Base-by-base conservation (phyloP, 2,888 invertebrate species). In the Cephonodes hylas region DNA sequence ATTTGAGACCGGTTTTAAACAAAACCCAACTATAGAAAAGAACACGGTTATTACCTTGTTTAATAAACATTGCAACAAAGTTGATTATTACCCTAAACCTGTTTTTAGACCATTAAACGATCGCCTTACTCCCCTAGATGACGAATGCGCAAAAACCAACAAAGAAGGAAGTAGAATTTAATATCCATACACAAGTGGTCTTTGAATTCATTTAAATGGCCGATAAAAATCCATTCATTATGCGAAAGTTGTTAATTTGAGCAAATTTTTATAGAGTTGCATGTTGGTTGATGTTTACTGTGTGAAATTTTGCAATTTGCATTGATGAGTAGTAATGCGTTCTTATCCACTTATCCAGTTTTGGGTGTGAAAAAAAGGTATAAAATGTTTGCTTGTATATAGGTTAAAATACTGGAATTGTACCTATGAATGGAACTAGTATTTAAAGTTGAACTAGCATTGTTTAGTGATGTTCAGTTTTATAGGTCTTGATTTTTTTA, bases 21-120 rank as follows among this genome's bases (percentile, higher is more conserved):
- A 74, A 76, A 73, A 70, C 72, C 75, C 69, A 66, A 74, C 75
- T 63, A 74, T 73, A 77, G 72, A 79, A 74, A 76, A 77, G 79
- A 83, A 76, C 79, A 78, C 73, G 81, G 84, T 87, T 88, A 89
- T 87, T 89, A 86, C 83, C 86, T 83, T 89, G 91, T 90, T 90
- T 90, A 89, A 90, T 91, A 91, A 91, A 92, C 89, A 91, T 88
- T 83, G 89, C 87, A 89, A 91, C 89, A 87, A 76, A 89, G 90
- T 90, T 85, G 84, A 86, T 86, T 85, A 86, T 83, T 79, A 73
- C 73, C 61, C 38, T 73, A 83, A 89, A 89, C 86, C 76, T 66
- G 89, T 89, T 82, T 66, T 6, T 56, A 59, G 61, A 69, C 75
- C 67, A 77, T 84, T 74, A 79, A 77, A 77, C 68, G 72, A 73